Evolutionary conservation across 2,113 vertebrate species (phyloP).

Genomic region (Clupea harengus): DNA sequence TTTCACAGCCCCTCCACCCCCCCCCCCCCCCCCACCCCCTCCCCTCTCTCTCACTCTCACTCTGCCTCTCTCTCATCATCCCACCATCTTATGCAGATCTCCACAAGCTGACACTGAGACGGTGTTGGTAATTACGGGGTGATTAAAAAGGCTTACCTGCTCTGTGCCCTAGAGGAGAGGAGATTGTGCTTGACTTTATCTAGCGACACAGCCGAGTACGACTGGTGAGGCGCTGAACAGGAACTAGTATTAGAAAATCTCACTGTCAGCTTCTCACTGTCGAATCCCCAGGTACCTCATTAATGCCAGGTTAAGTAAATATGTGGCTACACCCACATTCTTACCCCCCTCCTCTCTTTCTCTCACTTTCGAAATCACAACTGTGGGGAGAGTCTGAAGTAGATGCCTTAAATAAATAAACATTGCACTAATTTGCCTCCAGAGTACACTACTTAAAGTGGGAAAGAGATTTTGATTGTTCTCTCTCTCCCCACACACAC

Average conservation of each 20-base stretch:
- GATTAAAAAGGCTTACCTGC: conserved; percentile 64
- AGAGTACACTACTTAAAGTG: conserved; percentile 28
- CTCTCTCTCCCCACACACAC: conserved; percentile 5
- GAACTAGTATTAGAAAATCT: conserved; percentile 48
- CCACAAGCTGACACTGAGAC: conserved; percentile 42
- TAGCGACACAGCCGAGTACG: neutral
- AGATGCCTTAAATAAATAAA: conserved; percentile 22
- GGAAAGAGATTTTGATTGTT: conserved; percentile 25
- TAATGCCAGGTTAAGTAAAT: conserved; percentile 74
- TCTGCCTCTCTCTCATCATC: neutral
- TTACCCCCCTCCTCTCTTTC: conserved; percentile 41
- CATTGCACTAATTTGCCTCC: conserved; percentile 41
- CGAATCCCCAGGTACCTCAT: conserved; percentile 71
- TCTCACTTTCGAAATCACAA: conserved; percentile 46
- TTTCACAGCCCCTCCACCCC: neutral
- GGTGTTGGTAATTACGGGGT: conserved; percentile 49
- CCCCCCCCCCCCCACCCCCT: neutral
- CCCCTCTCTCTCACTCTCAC: neutral
- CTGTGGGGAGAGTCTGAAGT: conserved; percentile 26
- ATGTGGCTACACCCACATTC: conserved; percentile 54
- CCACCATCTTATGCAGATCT: conserved; percentile 49
- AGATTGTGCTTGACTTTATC: neutral
- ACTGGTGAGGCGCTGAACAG: conserved; percentile 29
- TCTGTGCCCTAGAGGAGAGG: conserved; percentile 51
- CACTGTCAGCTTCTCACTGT: conserved; percentile 52